Conservation (phyloP, 2,888 invertebrate genomes). For the Sphaeridia pumilis region DNA sequence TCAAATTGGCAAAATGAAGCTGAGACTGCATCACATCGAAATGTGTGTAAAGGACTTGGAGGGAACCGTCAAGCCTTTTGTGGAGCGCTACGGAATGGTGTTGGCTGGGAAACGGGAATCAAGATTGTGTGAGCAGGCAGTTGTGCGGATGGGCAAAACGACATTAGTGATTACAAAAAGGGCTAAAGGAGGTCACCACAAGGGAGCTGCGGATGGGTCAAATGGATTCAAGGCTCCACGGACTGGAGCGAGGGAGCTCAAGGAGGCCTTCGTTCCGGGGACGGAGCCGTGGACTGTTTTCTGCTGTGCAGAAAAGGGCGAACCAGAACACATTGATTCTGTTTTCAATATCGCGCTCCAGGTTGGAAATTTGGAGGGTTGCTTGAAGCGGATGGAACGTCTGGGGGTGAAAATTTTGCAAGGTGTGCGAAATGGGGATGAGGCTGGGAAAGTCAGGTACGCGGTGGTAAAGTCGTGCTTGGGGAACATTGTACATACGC, state of each 20-base stretch:
- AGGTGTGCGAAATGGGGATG: constrained; percentile 35
- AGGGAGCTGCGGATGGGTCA: constrained; percentile 3
- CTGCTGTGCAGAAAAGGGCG: constrained; percentile 23
- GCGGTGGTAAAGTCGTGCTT: constrained; percentile 41
- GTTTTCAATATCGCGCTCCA: constrained; percentile 42
- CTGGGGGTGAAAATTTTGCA: constrained; percentile 37
- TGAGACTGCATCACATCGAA: constrained; percentile 39
- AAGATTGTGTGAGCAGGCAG: constrained; percentile 37
- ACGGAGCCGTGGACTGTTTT: constrained; percentile 30
- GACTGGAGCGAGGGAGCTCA: background rate
- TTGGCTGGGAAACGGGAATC: constrained; percentile 28
- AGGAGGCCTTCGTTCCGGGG: background rate
- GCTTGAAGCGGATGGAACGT: constrained; percentile 13
- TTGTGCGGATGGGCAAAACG: constrained; percentile 36
- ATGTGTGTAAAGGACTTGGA: constrained; percentile 38
- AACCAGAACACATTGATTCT: constrained; percentile 36
- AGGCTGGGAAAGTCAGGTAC: constrained; percentile 38
- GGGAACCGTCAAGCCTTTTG: constrained; percentile 34
- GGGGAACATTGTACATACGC: constrained; percentile 42
- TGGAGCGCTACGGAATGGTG: constrained; percentile 36
- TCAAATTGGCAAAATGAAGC: constrained; percentile 23
- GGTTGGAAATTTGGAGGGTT: constrained; percentile 37
- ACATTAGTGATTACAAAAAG: constrained; percentile 37
- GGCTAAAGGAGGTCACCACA: constrained; percentile 17
- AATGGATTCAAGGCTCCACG: background rate